Evolutionary conservation across 2,888 invertebrate genomes (phyloP), one percentile per base, ranked within the genome.

Genomic region (Apodemia duryi): DNA sequence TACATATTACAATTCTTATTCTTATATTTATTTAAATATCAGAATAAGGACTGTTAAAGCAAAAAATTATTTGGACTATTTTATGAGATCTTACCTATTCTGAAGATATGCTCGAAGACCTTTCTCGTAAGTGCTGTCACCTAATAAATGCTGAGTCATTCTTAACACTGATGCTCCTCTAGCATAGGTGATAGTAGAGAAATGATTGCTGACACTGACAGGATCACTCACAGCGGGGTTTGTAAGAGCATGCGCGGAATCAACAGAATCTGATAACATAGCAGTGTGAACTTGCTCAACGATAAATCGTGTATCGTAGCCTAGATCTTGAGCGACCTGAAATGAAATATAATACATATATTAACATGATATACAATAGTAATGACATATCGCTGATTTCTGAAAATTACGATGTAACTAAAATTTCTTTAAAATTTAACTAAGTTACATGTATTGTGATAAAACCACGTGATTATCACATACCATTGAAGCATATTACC

Each of bases 141-240:
- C 94, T 41, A 95, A 84, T n/a, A 93, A 82, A 73, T 94, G 92
- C 69, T 93, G 92, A 5, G 95, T 87, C 96, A 96, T 96, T 71
- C 95, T 93, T 29, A 96, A 85, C 3, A 95, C 82, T 0, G 91
- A 70, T 1, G 90, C 93, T 0, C 94, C 95, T 82, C 95, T 95
- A 35, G 93, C 93, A 70, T 96, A 96, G 0, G 95, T 94, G 68
- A 96, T 95, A 13, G 86, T 86, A 61, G 94, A 94, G 75, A 96
- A 96, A 78, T 94, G 94, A 0, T 81, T 86, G 13, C 85, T 83
- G 6, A 95, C 93, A 69, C 94, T 91, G 0, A 79, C 69, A 0
- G 95, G 94, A 7, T 93, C 92, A n/a, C 84, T 85, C 0, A 95
- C 94, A 2, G 74, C 73, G 0, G 80, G 77, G 65, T 93, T 81